phyloP scores from a whole-genome alignment of 2,888 invertebrate species.

The Andrena camellia region DNA sequence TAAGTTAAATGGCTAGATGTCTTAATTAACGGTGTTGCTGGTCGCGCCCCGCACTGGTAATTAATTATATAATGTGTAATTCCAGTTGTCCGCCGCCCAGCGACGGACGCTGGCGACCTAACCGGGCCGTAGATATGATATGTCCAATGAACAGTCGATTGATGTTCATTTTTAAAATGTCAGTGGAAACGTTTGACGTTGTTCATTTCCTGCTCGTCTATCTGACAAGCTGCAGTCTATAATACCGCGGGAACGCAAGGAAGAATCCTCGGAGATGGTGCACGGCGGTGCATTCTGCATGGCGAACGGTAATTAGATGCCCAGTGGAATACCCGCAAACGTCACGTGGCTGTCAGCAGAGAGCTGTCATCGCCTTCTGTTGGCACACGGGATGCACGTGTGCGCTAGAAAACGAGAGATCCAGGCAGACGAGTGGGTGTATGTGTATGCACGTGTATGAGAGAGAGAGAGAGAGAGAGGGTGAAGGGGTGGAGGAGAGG shows the following conservation, averaged over 20 bases:
- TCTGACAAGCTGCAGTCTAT: not conserved
- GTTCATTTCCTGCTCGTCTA: not conserved
- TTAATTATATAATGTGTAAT: conserved; percentile 36
- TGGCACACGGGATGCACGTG: conserved; percentile 57
- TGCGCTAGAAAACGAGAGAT: conserved; percentile 38
- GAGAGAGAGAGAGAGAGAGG: conserved; percentile 17
- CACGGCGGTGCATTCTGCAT: conserved; percentile 20
- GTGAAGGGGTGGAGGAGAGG: conserved; percentile 24
- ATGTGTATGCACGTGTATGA: not conserved
- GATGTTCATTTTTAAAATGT: not conserved
- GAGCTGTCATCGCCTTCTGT: conserved; percentile 82
- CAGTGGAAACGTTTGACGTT: not conserved
- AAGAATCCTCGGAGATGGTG: conserved; percentile 51
- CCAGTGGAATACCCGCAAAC: conserved; percentile 81
- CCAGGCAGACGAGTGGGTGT: conserved; percentile 12
- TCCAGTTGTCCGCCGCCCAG: not conserved
- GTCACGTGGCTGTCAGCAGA: conserved; percentile 83
- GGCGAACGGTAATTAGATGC: conserved; percentile 83
- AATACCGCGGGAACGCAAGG: conserved; percentile 3
- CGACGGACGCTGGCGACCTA: not conserved
- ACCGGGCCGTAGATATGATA: not conserved
- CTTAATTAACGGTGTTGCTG: conserved; percentile 35
- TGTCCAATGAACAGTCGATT: not conserved
- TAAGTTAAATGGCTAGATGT: conserved; percentile 25
- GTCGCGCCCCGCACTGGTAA: conserved; percentile 12